phyloP scores from a whole-genome alignment of 1,140 invertebrate genomes.

The Pachypsylla venusta region DNA sequence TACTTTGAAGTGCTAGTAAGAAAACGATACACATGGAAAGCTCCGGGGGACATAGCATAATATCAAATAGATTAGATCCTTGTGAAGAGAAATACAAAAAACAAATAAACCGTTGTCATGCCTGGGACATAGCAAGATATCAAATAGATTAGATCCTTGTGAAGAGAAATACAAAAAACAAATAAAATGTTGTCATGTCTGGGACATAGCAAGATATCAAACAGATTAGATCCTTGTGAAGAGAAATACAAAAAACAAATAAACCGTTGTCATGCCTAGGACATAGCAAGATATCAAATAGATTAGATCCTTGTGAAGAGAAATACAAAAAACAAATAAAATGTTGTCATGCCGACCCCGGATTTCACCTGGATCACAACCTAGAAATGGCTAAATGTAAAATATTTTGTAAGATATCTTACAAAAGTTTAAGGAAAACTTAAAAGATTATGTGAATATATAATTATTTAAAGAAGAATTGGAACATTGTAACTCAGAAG shows the following conservation, averaged over 20 bases:
- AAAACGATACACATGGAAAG: slow-evolving; percentile 27
- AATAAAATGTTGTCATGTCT: no score
- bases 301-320: no score
- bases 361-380: not conserved
- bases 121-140: no score
- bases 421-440: slow-evolving; percentile 9
- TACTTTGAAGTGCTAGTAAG: slow-evolving; percentile 24
- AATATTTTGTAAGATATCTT: not conserved
- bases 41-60: slow-evolving; percentile 24
- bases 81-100: slow-evolving; percentile 16
- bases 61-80: slow-evolving; percentile 29
- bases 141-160: no score
- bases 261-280: no score
- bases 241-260: no score
- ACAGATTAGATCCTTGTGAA: no score
- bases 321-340: no score
- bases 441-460: slow-evolving; percentile 9
- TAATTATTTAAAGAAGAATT: not conserved
- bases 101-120: no score
- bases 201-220: no score
- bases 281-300: no score
- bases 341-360: not conserved
- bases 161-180: no score
- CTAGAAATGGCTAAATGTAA: slow-evolving; percentile 10
- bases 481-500: not conserved